phyloP scores from a whole-genome alignment of 1,140 invertebrate genomes.

The Archivesica marissinica region DNA sequence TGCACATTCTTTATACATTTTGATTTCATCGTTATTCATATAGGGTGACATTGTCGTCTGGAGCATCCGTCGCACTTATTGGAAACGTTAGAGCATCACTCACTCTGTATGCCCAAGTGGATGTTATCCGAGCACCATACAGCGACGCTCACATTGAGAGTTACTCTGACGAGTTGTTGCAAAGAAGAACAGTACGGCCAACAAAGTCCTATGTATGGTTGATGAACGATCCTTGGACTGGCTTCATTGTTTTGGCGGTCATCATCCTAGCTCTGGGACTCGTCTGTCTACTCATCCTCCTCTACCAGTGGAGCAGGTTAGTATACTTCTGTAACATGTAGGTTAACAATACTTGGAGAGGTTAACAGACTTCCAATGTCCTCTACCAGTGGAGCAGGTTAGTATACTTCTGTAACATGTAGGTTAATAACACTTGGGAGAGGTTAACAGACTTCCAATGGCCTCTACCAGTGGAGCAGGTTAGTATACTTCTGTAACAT shows the following conservation, averaged over 20 bases:
- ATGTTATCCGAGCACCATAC: slow-evolving; percentile 64
- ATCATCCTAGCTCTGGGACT: slow-evolving; percentile 93
- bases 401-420: too few species aligned
- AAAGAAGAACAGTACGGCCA: background rate
- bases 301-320: slow-evolving; percentile 96
- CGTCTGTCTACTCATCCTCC: slow-evolving; percentile 95
- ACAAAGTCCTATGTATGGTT: slow-evolving; percentile 76
- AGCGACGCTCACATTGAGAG: slow-evolving; percentile 11
- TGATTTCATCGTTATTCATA: background rate
- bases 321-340: slow-evolving; percentile 45
- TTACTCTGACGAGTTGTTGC: slow-evolving; percentile 27
- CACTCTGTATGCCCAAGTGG: slow-evolving; percentile 29
- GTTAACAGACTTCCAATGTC: too few species aligned
- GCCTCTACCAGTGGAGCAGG: too few species aligned
- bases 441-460: too few species aligned
- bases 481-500: too few species aligned
- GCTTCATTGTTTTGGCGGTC: slow-evolving; percentile 92
- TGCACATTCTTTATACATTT: too few species aligned
- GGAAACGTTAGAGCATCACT: background rate
- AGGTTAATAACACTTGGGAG: too few species aligned
- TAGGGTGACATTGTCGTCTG: slow-evolving; percentile 29
- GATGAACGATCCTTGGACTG: slow-evolving; percentile 91
- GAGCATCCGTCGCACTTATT: background rate
- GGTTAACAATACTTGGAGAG: background rate
- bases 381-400: too few species aligned